A percentile compares a stretch with the other conserved stretches of the same genome.
Conservation (phyloP, 2,113 vertebrate species). For the Ahaetulla prasina region DNA sequence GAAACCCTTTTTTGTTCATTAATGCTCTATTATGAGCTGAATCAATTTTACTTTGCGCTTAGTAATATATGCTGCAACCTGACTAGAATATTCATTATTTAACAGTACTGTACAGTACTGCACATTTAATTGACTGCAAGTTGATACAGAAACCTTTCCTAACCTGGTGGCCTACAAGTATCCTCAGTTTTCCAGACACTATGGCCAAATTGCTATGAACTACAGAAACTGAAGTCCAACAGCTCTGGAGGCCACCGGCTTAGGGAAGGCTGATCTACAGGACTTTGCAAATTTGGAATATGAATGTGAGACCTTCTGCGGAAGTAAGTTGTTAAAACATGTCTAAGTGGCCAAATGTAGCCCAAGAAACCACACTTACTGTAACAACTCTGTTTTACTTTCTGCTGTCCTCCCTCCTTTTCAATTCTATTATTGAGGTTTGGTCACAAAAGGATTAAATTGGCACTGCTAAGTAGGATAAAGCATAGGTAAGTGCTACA, state of each 20-base stretch:
- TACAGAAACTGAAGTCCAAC: neutral
- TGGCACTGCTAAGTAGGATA: slow-evolving; percentile 31
- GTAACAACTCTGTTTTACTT: neutral
- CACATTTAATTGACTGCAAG: neutral
- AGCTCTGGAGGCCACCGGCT: too few relatives aligned
- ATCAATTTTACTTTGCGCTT: neutral
- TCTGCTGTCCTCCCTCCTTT: neutral
- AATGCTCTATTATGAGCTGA: neutral
- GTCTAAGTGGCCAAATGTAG: neutral
- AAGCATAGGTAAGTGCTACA: slow-evolving; percentile 52
- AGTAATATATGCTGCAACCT: neutral
- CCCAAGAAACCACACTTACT: neutral
- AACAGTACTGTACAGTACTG: neutral
- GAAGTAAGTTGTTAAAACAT: neutral
- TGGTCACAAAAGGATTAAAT: neutral
- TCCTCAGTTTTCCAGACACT: neutral
- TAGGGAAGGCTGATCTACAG: neutral
- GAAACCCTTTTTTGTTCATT: neutral
- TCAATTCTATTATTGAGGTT: neutral
- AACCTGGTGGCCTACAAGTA: neutral
- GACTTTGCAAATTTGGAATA: neutral
- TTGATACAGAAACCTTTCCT: neutral
- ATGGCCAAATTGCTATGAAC: neutral
- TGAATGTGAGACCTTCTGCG: neutral
- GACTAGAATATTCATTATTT: neutral